Base-by-base conservation (phyloP, 2,797 vertebrate genomes). In the Micromesistius poutassou region DNA sequence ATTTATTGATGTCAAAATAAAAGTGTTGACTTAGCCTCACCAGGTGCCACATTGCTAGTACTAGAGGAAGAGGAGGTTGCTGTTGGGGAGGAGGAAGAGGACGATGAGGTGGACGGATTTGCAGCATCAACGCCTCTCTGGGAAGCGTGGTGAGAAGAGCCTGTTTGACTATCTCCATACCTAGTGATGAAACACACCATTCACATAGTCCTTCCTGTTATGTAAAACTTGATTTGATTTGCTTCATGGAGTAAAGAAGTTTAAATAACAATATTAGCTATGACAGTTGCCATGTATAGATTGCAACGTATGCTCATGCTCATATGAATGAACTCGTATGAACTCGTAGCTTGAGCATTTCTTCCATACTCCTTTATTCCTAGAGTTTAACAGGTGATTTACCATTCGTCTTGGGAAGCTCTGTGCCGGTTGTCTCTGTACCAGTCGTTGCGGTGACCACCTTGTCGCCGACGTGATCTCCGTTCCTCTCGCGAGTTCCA, bases 11-110 rank as follows among this genome's bases (percentile, higher is more conserved):
- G 33, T 36, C 25, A 73, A 4, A 35, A 73, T 35, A 73, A 36
- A 73, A 36, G 35, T n/a, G 28, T 30, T 33, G 12, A 62, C 1
- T 6, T 46, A 38, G 25, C 77, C 92, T 94, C 76, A 98, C 97
- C 97, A 92, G 95, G 96, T 72, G 91, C 95, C 76, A 86, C 76
- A 78, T 87, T 91, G 46, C 33, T 90, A 80, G 82, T 6, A 0
- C 77, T 89, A 33, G 91, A 91, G 0, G 87, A 85, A 2, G 86
- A 79, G 0, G 87, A 77, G 0, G 83, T 36, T 0, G 83, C 75
- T 0, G 83, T 36, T 3, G 78, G 77, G 74, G 83, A 42, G 4
- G 78, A 78, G 73, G 76, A 72, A 0, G 91, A 90, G 25, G 77
- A 50, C 12, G 74, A 73, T 0, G 86, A 71, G 0, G 84, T 74